A percentile compares a stretch with the other conserved stretches of the same genome.
Conservation (phyloP, 2,797 vertebrate genomes). For the Natrix natrix region DNA sequence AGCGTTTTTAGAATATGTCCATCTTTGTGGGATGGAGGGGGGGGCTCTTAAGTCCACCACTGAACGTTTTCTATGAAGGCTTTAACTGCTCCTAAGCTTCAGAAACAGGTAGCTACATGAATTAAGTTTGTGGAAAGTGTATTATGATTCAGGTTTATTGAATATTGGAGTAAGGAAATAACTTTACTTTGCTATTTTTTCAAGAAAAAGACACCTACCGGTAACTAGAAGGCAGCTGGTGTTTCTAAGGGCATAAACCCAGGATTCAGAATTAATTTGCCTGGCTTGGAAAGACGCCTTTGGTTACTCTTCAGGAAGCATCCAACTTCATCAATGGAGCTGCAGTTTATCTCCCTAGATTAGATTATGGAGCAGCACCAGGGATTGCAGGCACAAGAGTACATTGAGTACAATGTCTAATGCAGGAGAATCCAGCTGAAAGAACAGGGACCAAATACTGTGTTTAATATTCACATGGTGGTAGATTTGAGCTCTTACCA, state of each 20-base stretch:
- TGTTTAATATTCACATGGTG: not conserved
- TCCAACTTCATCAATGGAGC: not conserved
- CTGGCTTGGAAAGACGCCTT: not conserved
- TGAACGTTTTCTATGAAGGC: slow-evolving; percentile 9
- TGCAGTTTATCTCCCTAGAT: not conserved
- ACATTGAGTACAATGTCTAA: not conserved
- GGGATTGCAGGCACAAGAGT: not conserved
- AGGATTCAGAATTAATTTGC: not conserved
- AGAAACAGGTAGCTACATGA: not conserved
- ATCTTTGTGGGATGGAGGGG: not conserved
- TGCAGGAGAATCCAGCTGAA: no score
- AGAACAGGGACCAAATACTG: not conserved
- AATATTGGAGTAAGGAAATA: not conserved
- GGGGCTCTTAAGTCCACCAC: not conserved
- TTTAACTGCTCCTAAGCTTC: not conserved
- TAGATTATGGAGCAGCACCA: not conserved
- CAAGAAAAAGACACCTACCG: not conserved
- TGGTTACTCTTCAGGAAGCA: not conserved
- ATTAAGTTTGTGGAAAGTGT: not conserved
- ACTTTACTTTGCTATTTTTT: not conserved
- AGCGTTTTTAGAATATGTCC: slow-evolving; percentile 10
- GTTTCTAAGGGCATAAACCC: not conserved
- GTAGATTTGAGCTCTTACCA: not conserved
- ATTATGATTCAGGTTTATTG: not conserved
- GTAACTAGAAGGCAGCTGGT: not conserved